Percentiles rank a stretch among this genome's conserved stretches.
phyloP scores from a whole-genome alignment of 1,140 invertebrate genomes.

The Tigriopus japonicus region DNA sequence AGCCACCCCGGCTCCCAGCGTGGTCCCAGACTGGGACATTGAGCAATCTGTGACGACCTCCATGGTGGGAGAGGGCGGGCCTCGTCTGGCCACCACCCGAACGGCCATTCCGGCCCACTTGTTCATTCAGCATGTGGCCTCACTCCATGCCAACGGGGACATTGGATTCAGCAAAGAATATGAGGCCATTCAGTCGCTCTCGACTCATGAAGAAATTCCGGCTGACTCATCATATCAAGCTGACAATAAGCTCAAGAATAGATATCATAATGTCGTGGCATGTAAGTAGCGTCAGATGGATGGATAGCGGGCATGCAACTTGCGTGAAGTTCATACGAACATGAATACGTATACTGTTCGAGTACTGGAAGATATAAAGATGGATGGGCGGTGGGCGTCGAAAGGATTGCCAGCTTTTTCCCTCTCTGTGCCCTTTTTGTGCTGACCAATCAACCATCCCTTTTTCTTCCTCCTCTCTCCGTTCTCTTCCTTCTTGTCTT shows the following conservation, averaged over 20 bases:
- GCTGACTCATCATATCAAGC: too few relatives aligned
- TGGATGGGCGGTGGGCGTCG: too few relatives aligned
- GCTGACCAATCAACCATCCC: neutral
- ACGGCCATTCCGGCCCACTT: neutral
- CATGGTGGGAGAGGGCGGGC: slow-evolving; percentile 38
- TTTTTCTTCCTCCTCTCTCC: neutral
- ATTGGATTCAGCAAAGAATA: slow-evolving; percentile 78
- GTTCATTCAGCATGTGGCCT: slow-evolving; percentile 52
- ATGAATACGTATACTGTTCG: neutral
- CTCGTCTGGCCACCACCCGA: slow-evolving; percentile 44
- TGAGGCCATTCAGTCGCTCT: slow-evolving; percentile 49
- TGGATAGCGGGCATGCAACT: neutral
- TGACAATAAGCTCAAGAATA: slow-evolving; percentile 70
- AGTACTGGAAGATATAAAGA: too few relatives aligned
- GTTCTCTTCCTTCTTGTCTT: slow-evolving; percentile 5
- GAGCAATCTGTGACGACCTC: slow-evolving; percentile 24
- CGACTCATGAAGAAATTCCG: slow-evolving; percentile 37
- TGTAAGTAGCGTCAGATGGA: slow-evolving; percentile 17
- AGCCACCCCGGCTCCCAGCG: slow-evolving; percentile 29
- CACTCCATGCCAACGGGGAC: slow-evolving; percentile 65
- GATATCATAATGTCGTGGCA: slow-evolving; percentile 75
- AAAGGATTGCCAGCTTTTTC: too few relatives aligned
- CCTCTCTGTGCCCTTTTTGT: neutral
- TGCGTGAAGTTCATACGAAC: neutral
- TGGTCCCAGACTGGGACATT: slow-evolving; percentile 31